phyloP scores from a whole-genome alignment of 1,140 invertebrate genomes.

The Drosophila nebulosa region DNA sequence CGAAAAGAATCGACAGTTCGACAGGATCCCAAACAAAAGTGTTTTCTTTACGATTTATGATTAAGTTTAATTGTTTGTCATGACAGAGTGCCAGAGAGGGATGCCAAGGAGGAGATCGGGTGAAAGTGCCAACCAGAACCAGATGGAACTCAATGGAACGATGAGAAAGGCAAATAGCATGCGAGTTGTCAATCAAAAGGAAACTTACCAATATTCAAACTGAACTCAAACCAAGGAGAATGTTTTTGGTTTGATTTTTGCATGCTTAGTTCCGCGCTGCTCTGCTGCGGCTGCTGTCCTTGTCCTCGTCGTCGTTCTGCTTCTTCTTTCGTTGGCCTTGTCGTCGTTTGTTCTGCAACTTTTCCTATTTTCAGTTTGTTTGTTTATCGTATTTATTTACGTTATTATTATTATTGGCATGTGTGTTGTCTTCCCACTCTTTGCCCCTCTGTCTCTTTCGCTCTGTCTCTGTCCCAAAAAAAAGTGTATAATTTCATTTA shows the following conservation, averaged over 20 bases:
- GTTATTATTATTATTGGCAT: conserved; percentile 30
- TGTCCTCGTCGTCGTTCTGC: neutral
- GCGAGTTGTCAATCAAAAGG: conserved; percentile 1
- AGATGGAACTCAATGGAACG: neutral
- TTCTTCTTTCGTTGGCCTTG: neutral
- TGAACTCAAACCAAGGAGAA: neutral
- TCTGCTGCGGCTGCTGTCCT: neutral
- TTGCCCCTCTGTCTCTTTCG: neutral
- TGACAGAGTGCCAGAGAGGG: conserved; percentile 12
- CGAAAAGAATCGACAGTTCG: conserved; percentile 13
- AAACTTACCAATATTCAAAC: neutral
- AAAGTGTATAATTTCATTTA: conserved; percentile 62
- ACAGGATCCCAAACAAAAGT: conserved; percentile 42
- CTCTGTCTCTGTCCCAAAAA: neutral
- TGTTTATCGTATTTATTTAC: conserved; percentile 42
- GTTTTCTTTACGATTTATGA: conserved; percentile 54
- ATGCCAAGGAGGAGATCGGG: neutral
- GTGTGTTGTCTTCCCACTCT: conserved; percentile 14
- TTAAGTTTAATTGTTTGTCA: conserved; percentile 53
- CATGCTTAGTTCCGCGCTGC: neutral
- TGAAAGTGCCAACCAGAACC: neutral
- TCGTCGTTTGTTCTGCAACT: conserved; percentile 28
- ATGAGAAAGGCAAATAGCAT: neutral
- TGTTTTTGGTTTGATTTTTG: conserved; percentile 4
- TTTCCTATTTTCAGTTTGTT: conserved; percentile 41